A percentile compares a stretch with the other conserved stretches of the same genome.
Evolutionary conservation across 2,113 vertebrate genomes (phyloP).

Genomic region (Micromys minutus): DNA sequence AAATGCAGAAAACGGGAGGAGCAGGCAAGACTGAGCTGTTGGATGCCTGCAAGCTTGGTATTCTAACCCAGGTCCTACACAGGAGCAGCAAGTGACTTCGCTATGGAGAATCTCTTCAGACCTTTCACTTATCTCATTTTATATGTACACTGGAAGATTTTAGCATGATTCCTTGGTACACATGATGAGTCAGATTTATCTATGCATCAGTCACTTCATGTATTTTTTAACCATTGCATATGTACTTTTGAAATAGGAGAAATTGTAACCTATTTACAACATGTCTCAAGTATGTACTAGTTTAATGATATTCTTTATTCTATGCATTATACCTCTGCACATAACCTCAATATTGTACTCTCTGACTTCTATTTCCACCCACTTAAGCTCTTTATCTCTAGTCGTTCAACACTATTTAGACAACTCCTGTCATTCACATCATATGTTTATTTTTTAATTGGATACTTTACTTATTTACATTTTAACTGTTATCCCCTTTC

Average conservation of each 20-base stretch:
- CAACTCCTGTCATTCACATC: not conserved
- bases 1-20: not conserved
- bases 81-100: not conserved
- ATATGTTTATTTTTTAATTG: not conserved
- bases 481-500: no score
- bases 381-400: not conserved
- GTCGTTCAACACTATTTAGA: not conserved
- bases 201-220: not conserved
- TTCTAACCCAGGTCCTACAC: not conserved
- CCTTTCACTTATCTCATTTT: no score
- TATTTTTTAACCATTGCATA: not conserved
- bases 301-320: not conserved
- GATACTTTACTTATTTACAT: no score
- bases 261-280: not conserved
- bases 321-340: not conserved
- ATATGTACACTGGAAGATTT: not conserved
- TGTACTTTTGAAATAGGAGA: not conserved
- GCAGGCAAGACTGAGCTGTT: not conserved
- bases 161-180: rapidly evolving
- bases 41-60: not conserved
- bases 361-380: not conserved
- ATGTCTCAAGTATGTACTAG: not conserved
- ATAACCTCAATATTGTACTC: not conserved
- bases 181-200: not conserved
- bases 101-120: not conserved